Percentiles rank a stretch among this genome's conserved stretches.
phyloP scores from a whole-genome alignment of 37 sponge, comb jelly and placozoan genomes.

The Mnemiopsis leidyi region DNA sequence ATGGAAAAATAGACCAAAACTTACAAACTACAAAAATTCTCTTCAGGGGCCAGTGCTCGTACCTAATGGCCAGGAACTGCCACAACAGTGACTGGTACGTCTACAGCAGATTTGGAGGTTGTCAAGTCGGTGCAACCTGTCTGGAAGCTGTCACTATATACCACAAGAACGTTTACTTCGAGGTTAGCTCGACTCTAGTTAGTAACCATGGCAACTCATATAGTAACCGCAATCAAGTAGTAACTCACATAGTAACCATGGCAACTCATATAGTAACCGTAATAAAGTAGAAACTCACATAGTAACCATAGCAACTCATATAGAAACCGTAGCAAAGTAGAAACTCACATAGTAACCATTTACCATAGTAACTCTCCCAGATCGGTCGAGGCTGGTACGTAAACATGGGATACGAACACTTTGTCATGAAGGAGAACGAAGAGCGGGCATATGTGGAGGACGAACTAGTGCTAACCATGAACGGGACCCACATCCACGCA shows the following conservation, averaged over 20 bases:
- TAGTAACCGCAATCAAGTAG: too few species aligned
- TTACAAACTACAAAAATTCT: too few species aligned
- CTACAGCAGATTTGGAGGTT: conserved; percentile 23
- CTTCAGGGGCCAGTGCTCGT: conserved; percentile 28
- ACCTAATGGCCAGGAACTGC: conserved; percentile 53
- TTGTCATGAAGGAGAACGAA: conserved; percentile 32
- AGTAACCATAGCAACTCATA: too few species aligned
- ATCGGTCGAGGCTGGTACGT: conserved; percentile 56
- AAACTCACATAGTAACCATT: too few species aligned
- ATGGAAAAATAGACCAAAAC: too few species aligned
- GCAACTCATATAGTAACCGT: too few species aligned
- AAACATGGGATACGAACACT: conserved; percentile 51
- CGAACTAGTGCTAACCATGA: conserved; percentile 2
- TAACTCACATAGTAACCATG: too few species aligned
- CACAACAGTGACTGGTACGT: conserved; percentile 33
- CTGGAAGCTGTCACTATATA: conserved; percentile 51
- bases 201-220: too few species aligned
- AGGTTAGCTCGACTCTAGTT: too few species aligned
- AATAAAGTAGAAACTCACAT: too few species aligned
- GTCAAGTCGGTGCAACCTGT: conserved; percentile 19
- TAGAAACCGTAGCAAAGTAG: too few species aligned
- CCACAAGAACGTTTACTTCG: background rate
- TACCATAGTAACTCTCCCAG: too few species aligned
- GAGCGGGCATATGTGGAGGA: conserved; percentile 7
- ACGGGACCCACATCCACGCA: conserved; percentile 45